phyloP scores from a whole-genome alignment of 2,888 invertebrate genomes.

The Mellilla xanthometata region DNA sequence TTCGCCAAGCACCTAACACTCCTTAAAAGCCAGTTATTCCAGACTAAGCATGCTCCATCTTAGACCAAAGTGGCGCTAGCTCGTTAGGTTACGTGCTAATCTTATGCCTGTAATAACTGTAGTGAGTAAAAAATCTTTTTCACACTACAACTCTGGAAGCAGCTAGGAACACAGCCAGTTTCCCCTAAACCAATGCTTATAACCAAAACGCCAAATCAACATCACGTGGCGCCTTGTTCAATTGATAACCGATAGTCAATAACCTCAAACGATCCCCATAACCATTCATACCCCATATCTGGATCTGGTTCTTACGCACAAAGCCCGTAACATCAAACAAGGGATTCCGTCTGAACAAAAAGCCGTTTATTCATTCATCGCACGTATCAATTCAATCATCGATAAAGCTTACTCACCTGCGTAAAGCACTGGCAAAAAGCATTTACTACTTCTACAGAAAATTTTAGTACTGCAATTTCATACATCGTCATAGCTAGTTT shows the following conservation, averaged over 20 bases:
- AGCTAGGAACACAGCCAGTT: no score
- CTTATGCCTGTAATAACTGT: no score
- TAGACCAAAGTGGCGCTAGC: no score
- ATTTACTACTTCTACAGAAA: no score
- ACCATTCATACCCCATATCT: constrained; percentile 23
- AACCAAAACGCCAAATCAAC: no score
- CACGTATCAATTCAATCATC: constrained; percentile 72
- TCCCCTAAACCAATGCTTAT: no score
- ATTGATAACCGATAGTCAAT: constrained; percentile 10
- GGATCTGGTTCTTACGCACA: constrained; percentile 20
- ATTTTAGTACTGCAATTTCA: not conserved
- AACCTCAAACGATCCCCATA: constrained; percentile 12
- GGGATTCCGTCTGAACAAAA: constrained; percentile 33
- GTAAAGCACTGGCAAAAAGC: constrained; percentile 68
- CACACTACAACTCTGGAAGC: no score
- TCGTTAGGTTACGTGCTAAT: no score
- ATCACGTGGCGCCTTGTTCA: constrained; percentile 6
- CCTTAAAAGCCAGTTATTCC: no score
- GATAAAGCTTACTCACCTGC: constrained; percentile 75
- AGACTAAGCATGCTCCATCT: no score
- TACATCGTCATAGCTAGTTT: not conserved
- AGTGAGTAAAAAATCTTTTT: no score
- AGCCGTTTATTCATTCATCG: constrained; percentile 59
- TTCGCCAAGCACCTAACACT: no score
- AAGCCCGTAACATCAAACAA: constrained; percentile 27